Evolutionary conservation across 2,113 vertebrate species (phyloP).

Genomic region (Leiothrix lutea): DNA sequence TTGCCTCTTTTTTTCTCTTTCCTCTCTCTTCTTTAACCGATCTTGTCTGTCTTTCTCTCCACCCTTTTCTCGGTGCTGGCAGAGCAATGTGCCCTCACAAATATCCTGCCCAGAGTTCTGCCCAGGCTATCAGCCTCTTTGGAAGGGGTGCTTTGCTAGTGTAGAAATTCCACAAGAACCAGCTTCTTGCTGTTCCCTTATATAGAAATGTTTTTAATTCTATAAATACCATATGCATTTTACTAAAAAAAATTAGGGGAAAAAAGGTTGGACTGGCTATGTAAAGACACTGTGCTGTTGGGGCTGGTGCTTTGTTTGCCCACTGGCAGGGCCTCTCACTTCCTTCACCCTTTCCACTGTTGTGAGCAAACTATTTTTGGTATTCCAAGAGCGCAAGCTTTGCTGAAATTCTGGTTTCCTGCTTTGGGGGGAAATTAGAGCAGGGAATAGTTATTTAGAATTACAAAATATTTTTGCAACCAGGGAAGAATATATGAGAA

Average conservation of each 20-base stretch:
- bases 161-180: conserved; percentile 5
- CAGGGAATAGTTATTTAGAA: not conserved
- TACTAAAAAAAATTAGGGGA: not conserved
- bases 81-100: not conserved
- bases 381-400: conserved; percentile 25
- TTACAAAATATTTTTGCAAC: not conserved
- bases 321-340: not conserved
- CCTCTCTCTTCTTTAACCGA: not conserved
- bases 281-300: not conserved
- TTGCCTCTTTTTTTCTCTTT: not conserved
- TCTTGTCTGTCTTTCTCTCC: not conserved
- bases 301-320: not conserved
- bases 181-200: conserved; percentile 36
- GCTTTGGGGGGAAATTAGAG: not conserved
- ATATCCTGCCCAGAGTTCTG: not conserved
- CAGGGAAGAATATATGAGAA: not conserved
- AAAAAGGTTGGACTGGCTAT: not conserved
- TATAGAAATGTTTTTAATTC: conserved; percentile 40
- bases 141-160: not conserved
- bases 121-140: not conserved
- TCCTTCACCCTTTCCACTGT: conserved; percentile 48
- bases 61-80: not conserved
- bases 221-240: conserved; percentile 45
- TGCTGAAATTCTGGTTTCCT: conserved; percentile 48
- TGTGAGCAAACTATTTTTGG: conserved; percentile 40